Evolutionary conservation across 2,797 vertebrate species (phyloP), one percentile per base, ranked within the genome.

Genomic region (Darevskia mixta): DNA sequence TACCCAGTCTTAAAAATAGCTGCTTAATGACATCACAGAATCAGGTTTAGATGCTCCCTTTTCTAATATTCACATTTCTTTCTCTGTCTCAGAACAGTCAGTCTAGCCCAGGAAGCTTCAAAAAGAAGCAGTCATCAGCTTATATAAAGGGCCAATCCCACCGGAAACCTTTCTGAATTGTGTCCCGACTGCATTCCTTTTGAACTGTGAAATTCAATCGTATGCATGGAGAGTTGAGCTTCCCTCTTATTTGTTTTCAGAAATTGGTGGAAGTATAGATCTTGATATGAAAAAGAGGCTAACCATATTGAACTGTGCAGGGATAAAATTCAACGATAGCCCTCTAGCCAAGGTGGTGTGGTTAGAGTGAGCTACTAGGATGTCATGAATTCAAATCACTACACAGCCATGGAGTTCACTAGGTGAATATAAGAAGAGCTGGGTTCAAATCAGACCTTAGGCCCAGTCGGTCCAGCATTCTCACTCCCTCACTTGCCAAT

Each of bases 1-100:
- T 86, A 83, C 92, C 92, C 91, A 92, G 93, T 89, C 93, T 95
- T 95, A 94, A 95, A 88, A 95, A 94, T 95, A 96, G 93, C 93
- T 94, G 83, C 86, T 92, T 91, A 89, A 87, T 95, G 95, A 95
- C 90, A 94, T 95, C 94, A 96, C 90, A 92, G 93, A 93, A 76
- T 79, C 7, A 0, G 91, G 93, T 84, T 91, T 89, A 85, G 93
- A 85, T 93, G 29, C 75, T 41, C 89, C 79, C 83, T 89, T 94
- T 93, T 93, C 90, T 92, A 87, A 88, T 79, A 90, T 58, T 89
- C 75, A 27, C 66, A 72, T 87, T 89, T 1, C 81, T 79, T 29
- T 29, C 82, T 38, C 76, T 86, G 82, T 29, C 82, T 38, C 76
- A 87, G 82, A 45, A 67, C 41, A 83, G 85, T 79, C 58, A 83